Percentiles rank a stretch among this genome's conserved stretches.
Conservation (phyloP, 2,113 vertebrate genomes). For the Nesospiza acunhae region DNA sequence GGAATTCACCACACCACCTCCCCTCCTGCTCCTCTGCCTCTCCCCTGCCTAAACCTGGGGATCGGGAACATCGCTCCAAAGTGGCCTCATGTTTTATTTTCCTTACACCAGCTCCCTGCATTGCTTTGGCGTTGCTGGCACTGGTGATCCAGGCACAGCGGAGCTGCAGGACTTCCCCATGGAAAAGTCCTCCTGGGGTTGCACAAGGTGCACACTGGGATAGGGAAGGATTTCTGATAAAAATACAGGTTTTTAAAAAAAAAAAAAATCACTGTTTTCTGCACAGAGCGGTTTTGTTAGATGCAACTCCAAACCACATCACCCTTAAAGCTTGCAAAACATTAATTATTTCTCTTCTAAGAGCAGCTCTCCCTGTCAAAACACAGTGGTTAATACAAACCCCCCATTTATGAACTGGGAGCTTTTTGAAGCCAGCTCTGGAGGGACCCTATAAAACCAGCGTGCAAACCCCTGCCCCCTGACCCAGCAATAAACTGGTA, state of each 20-base stretch:
- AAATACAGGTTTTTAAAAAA: background rate
- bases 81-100: background rate
- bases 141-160: background rate
- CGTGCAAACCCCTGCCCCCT: slow-evolving; percentile 11
- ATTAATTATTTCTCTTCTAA: slow-evolving; percentile 3
- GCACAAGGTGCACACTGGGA: background rate
- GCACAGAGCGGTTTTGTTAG: background rate
- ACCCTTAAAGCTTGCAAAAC: background rate
- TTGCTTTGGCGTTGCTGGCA: background rate
- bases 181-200: background rate
- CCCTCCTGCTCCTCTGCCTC: background rate
- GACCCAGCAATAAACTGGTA: slow-evolving; percentile 40
- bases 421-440: slow-evolving; percentile 12
- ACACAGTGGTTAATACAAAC: background rate
- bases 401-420: slow-evolving; percentile 22
- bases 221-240: background rate
- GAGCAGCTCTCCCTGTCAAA: background rate
- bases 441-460: slow-evolving; percentile 46
- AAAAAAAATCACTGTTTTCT: background rate
- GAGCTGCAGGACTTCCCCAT: background rate
- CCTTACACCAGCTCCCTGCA: background rate
- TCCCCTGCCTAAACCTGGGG: background rate
- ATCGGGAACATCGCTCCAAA: accelerated
- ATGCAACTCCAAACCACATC: background rate
- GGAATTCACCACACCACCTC: background rate